Base-by-base conservation (phyloP, 2,797 vertebrate genomes). In the Rachycentron canadum region DNA sequence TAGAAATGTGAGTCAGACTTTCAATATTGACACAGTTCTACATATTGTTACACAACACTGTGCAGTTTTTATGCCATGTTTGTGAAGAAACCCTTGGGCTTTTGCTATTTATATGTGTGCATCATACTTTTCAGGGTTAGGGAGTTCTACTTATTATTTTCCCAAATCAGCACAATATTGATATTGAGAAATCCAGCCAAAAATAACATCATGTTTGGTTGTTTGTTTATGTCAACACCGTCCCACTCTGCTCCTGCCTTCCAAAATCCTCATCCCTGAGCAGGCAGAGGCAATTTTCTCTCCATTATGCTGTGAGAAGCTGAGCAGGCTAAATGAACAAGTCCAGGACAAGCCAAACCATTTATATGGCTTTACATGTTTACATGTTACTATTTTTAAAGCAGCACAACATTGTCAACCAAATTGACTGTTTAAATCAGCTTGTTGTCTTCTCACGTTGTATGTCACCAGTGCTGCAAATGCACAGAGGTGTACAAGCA, bases 291-390 rank as follows among this genome's bases (percentile, higher is more conserved):
- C 76, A 76, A 89, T 92, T 92, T 91, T 80, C 3, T 10, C 60
- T 85, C 84, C 73, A 90, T 91, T 91, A 88, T 87, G 79, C 74
- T 78, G 81, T 38, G 78, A 73, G 79, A 86, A 78, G 78, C 88
- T 62, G 87, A 91, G 82, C 66, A 41, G 71, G 72, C 76, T 88
- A 81, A 91, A 92, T 86, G 79, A 87, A 86, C 71, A 58, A 68
- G 62, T 77, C 69, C 79, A 63, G 79, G 88, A 91, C 84, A 88
- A 78, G 86, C 82, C 84, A 75, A 83, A 61, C 70, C 84, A 71
- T 88, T 89, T 88, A 83, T 80, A 85, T 61, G 78, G 79, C 72
- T 86, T 89, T 83, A 80, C 60, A 69, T 67, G 80, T 56, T 32
- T 32, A 32, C 32, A 23, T 12, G 77, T 32, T 32, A 73, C 81